Evolutionary conservation across 2,888 invertebrate genomes (phyloP).

Genomic region (Drosophila ezoana): DNA sequence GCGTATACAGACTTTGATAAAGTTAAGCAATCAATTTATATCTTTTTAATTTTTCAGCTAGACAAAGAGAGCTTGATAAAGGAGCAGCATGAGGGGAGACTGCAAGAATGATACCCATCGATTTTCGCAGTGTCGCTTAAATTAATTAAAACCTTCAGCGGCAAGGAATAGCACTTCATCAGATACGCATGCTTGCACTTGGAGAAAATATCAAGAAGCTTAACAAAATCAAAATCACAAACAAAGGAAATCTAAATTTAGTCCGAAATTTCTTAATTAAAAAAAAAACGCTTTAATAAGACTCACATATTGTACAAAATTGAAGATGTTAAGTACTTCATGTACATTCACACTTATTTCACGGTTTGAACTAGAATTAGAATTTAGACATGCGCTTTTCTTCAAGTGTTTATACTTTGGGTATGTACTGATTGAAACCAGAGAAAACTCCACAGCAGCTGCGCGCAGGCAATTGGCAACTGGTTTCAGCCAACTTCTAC

Average conservation of each 20-base stretch:
- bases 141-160: conserved; percentile 51
- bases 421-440: conserved; percentile 50
- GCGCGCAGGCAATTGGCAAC: conserved; percentile 51
- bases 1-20: conserved; percentile 8
- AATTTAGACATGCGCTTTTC: background rate
- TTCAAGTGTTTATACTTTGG: conserved; percentile 1
- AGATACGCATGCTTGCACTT: conserved; percentile 11
- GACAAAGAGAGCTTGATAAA: background rate
- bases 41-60: background rate
- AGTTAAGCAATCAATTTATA: background rate
- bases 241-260: too few species aligned
- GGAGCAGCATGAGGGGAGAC: background rate
- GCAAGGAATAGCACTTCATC: conserved; percentile 37
- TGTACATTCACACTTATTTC: too few species aligned
- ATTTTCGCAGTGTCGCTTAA: conserved; percentile 28
- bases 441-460: conserved; percentile 46
- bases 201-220: background rate
- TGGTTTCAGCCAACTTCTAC: conserved; percentile 48
- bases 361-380: too few species aligned
- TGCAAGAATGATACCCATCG: background rate
- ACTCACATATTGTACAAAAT: too few species aligned
- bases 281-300: too few species aligned
- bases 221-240: too few species aligned
- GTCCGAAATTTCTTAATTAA: too few species aligned
- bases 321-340: too few species aligned